Base-by-base conservation (phyloP, 2,113 vertebrate genomes). In the Procavia capensis region DNA sequence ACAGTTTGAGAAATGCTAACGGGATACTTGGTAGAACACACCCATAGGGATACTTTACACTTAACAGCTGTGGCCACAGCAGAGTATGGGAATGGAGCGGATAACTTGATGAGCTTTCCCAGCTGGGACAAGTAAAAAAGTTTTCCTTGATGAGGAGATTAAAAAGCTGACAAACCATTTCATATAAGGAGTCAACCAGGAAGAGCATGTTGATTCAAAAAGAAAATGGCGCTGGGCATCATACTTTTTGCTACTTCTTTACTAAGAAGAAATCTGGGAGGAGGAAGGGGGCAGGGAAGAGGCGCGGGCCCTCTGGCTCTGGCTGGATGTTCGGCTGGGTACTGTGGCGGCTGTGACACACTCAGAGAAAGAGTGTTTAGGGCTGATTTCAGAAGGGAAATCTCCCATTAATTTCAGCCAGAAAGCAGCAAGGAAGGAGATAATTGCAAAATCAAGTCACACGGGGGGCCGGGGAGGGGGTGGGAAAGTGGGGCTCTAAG, bases 31-130 rank as follows among this genome's bases (percentile, higher is more conserved):
- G 94, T 45, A 79, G 87, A 90, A 61, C 95, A 88, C 80, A 90
- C 95, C 95, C 94, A 68, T 2, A 50, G 87, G 96, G 87, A 82
- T 92, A 84, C 63, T 96, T 96, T 43, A 94, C 74, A 94, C 86
- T 79, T 78, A 95, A 93, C 41, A 81, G 76, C 83, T 70, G 31
- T 86, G 72, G 86, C 78, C 72, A 78, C n/a, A 78, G 80, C 87
- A 82, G 90, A 93, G 50, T 93, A 94, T 85, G 82, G 91, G 61
- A 95, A 90, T 47, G 47, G 66, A 88, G 75, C 68, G 54, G 70
- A 85, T 86, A 87, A 74, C 41, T 95, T 54, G 78, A 90, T 85
- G 63, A 95, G 95, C 34, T 94, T 75, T 93, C 88, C 72, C 92
- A 96, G 72, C 66, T 90, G 78, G 74, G 80, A 63, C 29, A 90